A percentile compares a stretch with the other conserved stretches of the same genome.
Conservation (phyloP, 2,113 vertebrate genomes). For the Vidua chalybeata region DNA sequence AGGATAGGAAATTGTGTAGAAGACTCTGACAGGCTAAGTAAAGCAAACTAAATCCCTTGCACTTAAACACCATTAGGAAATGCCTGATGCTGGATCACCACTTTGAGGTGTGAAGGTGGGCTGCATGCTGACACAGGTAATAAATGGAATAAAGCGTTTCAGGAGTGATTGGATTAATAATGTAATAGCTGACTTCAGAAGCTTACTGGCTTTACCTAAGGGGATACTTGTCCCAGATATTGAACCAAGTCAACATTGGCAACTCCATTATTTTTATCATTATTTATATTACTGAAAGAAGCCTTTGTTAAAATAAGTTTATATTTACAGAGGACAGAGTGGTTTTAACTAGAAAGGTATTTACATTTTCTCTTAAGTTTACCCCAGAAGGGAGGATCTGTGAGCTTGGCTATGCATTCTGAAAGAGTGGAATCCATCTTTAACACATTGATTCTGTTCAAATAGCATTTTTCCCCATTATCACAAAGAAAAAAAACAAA, state of each 20-base stretch:
- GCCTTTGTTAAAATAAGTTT: conserved; percentile 12
- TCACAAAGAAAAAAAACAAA: accelerated
- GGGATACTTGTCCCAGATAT: conserved; percentile 40
- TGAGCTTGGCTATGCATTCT: neutral
- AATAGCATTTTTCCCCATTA: neutral
- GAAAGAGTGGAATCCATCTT: neutral
- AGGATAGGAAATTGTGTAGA: neutral
- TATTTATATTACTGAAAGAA: conserved; percentile 38
- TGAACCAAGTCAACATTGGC: neutral
- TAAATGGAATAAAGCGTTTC: conserved; percentile 45
- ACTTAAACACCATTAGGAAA: conserved; percentile 21
- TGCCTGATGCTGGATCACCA: neutral
- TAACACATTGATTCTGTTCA: neutral
- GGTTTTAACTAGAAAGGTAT: neutral
- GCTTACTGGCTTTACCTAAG: conserved; percentile 6
- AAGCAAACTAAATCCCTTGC: conserved; percentile 51
- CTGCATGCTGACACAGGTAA: conserved; percentile 32
- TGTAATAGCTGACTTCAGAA: conserved; percentile 39
- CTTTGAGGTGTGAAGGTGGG: conserved; percentile 3
- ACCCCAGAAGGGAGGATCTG: neutral
- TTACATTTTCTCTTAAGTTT: neutral
- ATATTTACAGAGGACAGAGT: neutral
- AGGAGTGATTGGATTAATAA: conserved; percentile 48
- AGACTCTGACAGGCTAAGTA: conserved; percentile 1
- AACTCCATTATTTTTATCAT: conserved; percentile 31